Percentiles rank a stretch among this genome's conserved stretches.
phyloP scores from a whole-genome alignment of 1,140 invertebrate species.

The Heterodera schachtii region DNA sequence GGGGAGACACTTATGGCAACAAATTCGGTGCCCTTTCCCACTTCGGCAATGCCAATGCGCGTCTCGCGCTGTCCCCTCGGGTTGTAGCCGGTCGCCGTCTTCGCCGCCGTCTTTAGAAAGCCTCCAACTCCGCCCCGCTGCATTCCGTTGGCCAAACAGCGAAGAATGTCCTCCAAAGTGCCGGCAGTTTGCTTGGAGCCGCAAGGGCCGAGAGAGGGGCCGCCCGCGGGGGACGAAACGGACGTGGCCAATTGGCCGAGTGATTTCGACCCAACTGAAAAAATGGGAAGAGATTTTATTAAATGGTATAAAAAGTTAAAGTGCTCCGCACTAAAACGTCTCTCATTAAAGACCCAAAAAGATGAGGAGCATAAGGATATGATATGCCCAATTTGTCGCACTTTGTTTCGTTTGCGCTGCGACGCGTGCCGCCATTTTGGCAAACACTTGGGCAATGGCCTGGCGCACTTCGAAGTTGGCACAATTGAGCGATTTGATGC shows the following conservation, averaged over 20 bases:
- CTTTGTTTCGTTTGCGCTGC: background rate
- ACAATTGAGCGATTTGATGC: constrained; percentile 86
- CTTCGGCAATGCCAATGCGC: constrained; percentile 77
- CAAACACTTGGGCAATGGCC: constrained; percentile 85
- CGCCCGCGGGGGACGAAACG: background rate
- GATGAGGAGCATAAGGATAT: too few species aligned
- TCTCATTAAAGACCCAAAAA: background rate
- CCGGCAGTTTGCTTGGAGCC: constrained; percentile 71
- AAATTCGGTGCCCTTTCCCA: too few species aligned
- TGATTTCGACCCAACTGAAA: background rate
- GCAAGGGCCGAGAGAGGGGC: background rate
- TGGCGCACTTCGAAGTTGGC: constrained; percentile 92
- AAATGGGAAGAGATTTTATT: constrained; percentile 15
- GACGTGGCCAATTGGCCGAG: constrained; percentile 1
- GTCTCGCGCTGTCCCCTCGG: constrained; percentile 94
- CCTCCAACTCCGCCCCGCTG: constrained; percentile 84
- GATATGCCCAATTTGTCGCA: background rate
- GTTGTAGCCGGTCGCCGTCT: constrained; percentile 92
- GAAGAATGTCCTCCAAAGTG: constrained; percentile 88
- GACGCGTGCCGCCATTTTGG: constrained; percentile 70
- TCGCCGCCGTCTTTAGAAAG: constrained; percentile 86
- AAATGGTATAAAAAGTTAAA: background rate
- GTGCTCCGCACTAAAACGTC: background rate
- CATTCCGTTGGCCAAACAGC: constrained; percentile 90
- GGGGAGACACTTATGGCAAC: background rate